Conservation (phyloP, 2,888 invertebrate species). For the Ichneumoninae sp. region DNA sequence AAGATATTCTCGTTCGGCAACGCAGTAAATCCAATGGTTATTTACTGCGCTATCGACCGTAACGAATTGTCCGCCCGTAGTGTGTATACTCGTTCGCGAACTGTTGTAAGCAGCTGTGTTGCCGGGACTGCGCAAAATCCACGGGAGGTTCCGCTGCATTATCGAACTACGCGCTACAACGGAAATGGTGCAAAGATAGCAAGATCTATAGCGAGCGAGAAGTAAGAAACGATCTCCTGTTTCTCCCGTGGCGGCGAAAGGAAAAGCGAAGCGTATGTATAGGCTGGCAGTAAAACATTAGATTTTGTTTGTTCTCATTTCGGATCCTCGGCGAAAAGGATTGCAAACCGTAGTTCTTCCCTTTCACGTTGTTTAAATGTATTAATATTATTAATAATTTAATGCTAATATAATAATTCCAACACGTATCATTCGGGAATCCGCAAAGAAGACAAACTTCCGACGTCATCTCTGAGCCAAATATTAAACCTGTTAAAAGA, state of each 20-base stretch:
- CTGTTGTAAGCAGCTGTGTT: constrained; percentile 29
- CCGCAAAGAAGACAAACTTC: no score
- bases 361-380: not conserved
- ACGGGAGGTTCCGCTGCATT: constrained; percentile 13
- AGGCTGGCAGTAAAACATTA: not conserved
- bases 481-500: no score
- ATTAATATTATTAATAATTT: no score
- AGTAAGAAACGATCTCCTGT: constrained; percentile 40
- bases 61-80: constrained; percentile 43
- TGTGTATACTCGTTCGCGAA: constrained; percentile 29
- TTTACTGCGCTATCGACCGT: constrained; percentile 55
- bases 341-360: not conserved
- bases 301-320: not conserved
- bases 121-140: constrained; percentile 9
- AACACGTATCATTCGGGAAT: no score
- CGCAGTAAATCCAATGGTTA: constrained; percentile 53
- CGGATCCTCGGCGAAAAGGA: not conserved
- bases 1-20: constrained; percentile 49
- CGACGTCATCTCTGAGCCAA: no score
- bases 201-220: constrained; percentile 21
- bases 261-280: not conserved
- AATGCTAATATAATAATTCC: no score
- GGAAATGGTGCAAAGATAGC: constrained; percentile 24
- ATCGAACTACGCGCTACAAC: constrained; percentile 19
- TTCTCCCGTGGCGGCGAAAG: not conserved